Evolutionary conservation across 2,888 invertebrate genomes (phyloP), one percentile per base, ranked within the genome.

Genomic region (Clunio marinus): DNA sequence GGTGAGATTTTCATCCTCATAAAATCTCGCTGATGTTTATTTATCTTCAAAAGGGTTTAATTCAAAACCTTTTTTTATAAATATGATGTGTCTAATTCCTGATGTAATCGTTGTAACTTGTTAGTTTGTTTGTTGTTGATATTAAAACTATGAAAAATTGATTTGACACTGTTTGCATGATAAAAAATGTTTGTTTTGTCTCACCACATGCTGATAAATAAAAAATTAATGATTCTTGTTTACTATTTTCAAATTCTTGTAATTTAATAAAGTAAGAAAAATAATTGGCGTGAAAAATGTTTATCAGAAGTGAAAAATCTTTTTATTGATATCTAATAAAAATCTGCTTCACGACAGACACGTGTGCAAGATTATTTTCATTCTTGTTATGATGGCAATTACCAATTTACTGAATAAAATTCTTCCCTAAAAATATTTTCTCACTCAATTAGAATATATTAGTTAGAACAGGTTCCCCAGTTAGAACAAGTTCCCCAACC

Each of bases 361-460:
- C 63, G 63, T 65, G 63, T 65, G 17, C 15, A n/a, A 46, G 45
- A 65, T 65, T 46, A 65, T 62, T 62, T 37, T 41, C 37, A 62
- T 62, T 58, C 13, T 35, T 13, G 17, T 22, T 8, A 24, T 65
- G 63, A 45, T 45, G 63, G 63, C 63, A 65, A 65, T 65, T 65
- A 65, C 17, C 41, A 25, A n/a, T n/a, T n/a, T n/a, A n/a, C n/a
- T n/a, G n/a, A n/a, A n/a, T n/a, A n/a, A n/a, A n/a, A n/a, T n/a
- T n/a, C n/a, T n/a, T n/a, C n/a, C n/a, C n/a, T n/a, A n/a, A n/a
- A n/a, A n/a, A n/a, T n/a, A n/a, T n/a, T n/a, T n/a, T n/a, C n/a
- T n/a, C n/a, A n/a, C n/a, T n/a, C n/a, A n/a, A n/a, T n/a, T n/a
- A n/a, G n/a, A n/a, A n/a, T n/a, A n/a, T n/a, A n/a, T n/a, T n/a